Conservation (phyloP, 2,113 vertebrate species). For the Pseudopodoces humilis region DNA sequence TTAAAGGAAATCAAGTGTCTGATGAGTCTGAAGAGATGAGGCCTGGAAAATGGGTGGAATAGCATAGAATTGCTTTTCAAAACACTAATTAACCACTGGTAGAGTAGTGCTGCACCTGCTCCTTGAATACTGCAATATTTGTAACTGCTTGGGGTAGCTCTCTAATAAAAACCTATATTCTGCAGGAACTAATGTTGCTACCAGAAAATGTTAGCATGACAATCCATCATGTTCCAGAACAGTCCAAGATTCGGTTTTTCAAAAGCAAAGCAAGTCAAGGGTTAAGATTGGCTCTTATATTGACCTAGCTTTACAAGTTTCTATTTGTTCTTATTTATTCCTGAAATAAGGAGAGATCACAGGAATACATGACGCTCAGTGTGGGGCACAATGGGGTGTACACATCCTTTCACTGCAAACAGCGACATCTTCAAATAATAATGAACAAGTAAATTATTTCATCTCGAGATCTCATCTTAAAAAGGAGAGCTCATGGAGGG, state of each 20-base stretch:
- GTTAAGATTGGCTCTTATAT: neutral
- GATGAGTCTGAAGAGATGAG: neutral
- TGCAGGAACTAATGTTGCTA: neutral
- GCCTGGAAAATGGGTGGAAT: neutral
- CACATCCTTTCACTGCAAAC: neutral
- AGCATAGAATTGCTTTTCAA: neutral
- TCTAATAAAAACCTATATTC: neutral
- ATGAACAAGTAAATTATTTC: neutral
- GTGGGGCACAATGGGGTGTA: neutral
- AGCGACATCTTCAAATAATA: neutral
- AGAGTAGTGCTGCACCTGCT: neutral
- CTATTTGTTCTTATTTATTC: neutral
- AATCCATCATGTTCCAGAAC: neutral
- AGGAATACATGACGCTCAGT: neutral
- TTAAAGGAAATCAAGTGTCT: neutral
- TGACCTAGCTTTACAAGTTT: neutral
- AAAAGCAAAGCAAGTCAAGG: neutral
- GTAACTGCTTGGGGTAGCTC: neutral
- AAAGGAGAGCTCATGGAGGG: neutral
- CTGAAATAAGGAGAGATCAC: neutral
- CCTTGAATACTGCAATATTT: neutral
- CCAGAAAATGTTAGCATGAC: neutral
- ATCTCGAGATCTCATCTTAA: neutral
- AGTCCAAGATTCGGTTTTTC: neutral
- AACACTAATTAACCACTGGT: neutral